Percentiles rank a stretch among this genome's conserved stretches.
phyloP scores from a whole-genome alignment of 2,113 vertebrate genomes.

The Alaudala cheleensis region DNA sequence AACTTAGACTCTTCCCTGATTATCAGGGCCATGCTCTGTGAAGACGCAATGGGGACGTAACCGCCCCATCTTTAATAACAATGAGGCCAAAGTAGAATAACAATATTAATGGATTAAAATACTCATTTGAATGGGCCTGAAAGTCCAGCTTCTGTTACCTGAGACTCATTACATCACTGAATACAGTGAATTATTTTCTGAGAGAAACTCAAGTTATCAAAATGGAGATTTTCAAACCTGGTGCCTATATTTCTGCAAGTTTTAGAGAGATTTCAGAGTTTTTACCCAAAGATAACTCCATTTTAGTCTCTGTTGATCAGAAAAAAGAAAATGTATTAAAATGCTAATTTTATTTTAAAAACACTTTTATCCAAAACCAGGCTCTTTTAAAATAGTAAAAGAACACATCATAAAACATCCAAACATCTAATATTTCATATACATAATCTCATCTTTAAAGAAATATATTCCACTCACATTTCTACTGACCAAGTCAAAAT shows the following conservation, averaged over 20 bases:
- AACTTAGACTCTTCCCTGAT: background rate
- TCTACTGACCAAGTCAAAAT: background rate
- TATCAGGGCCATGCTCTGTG: background rate
- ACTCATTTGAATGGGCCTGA: background rate
- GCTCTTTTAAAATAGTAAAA: background rate
- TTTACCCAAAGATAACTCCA: background rate
- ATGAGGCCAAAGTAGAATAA: background rate
- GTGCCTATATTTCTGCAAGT: background rate
- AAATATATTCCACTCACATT: background rate
- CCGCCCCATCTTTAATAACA: background rate
- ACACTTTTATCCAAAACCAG: background rate
- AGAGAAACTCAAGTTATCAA: background rate
- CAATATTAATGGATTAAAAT: background rate
- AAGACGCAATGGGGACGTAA: accelerated
- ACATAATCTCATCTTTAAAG: background rate
- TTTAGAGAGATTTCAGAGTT: background rate
- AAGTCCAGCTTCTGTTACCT: background rate
- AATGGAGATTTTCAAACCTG: background rate
- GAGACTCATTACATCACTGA: background rate
- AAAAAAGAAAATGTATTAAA: background rate
- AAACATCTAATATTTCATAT: background rate
- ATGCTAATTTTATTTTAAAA: accelerated
- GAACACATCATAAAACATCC: background rate
- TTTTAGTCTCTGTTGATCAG: background rate
- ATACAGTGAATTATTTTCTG: background rate